A percentile compares a stretch with the other conserved stretches of the same genome.
phyloP scores from a whole-genome alignment of 2,113 vertebrate genomes.

The Ammodytes dubius region DNA sequence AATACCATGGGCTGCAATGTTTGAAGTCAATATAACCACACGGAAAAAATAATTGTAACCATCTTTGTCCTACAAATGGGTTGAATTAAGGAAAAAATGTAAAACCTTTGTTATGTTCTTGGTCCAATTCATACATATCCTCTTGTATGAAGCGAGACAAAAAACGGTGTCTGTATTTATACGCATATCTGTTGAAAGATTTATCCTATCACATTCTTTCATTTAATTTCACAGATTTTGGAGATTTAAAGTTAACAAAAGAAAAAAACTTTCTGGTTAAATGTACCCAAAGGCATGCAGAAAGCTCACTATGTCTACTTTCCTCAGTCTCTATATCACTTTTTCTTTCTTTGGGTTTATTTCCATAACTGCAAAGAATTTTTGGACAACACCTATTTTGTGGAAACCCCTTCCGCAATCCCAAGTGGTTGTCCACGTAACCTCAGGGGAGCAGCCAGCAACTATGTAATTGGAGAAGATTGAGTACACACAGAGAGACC shows the following conservation, averaged over 20 bases:
- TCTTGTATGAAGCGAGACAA: neutral
- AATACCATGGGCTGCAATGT: conserved; percentile 58
- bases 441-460: conserved; percentile 75
- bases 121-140: conserved; percentile 3
- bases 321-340: conserved; percentile 34
- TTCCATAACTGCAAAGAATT: conserved; percentile 83
- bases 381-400: conserved; percentile 86
- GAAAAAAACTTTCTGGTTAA: conserved; percentile 27
- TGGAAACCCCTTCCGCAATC: conserved; percentile 80
- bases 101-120: conserved; percentile 31
- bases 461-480: conserved; percentile 82
- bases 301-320: conserved; percentile 26
- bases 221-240: conserved; percentile 18
- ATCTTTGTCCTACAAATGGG: conserved; percentile 50
- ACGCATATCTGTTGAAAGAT: conserved; percentile 34
- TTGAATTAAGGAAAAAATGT: conserved; percentile 52
- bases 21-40: conserved; percentile 63
- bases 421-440: conserved; percentile 79
- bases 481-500: conserved; percentile 74
- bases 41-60: conserved; percentile 69
- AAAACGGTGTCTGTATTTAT: conserved; percentile 35
- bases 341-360: conserved; percentile 76
- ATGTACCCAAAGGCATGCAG: conserved; percentile 35
- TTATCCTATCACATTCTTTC: conserved; percentile 24
- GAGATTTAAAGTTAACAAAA: conserved; percentile 40